Percentiles rank a stretch among this genome's conserved stretches.
These are phyloP conservation scores for Agrilus cyanescens DNA, from an alignment of 2,888 invertebrate species.

Conservation along the genomic window DNA sequence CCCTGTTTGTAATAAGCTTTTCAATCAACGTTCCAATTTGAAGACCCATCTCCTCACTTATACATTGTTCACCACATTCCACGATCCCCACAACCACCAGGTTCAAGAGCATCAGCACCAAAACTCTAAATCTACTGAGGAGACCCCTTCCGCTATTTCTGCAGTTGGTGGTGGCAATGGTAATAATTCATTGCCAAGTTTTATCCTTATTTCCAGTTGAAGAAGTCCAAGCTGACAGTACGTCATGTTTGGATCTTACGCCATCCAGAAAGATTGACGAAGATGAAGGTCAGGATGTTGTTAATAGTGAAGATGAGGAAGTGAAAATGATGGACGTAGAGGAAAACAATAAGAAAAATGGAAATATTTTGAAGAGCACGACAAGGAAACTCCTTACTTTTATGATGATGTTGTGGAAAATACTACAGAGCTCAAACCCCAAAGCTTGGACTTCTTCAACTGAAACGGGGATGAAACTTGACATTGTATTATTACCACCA, in stretches of 20 bases:
- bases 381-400: slow-evolving; percentile 54
- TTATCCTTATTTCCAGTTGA: slow-evolving; percentile 12
- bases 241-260: slow-evolving; percentile 27
- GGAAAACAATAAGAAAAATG: slow-evolving; percentile 15
- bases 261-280: slow-evolving; percentile 15
- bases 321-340: slow-evolving; percentile 14
- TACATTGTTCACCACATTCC: slow-evolving; percentile 37
- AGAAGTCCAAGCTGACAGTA: slow-evolving; percentile 10
- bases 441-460: slow-evolving; percentile 13
- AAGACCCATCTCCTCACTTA: slow-evolving; percentile 85
- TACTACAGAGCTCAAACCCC: too few relatives aligned
- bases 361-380: slow-evolving; percentile 1
- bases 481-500: slow-evolving; percentile 1
- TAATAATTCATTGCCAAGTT: not conserved
- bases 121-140: slow-evolving; percentile 7
- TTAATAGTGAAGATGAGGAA: slow-evolving; percentile 9
- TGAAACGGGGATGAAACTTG: slow-evolving; percentile 6
- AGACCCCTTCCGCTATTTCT: slow-evolving; percentile 7
- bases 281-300: slow-evolving; percentile 2
- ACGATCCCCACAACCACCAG: slow-evolving; percentile 30
- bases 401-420: too few relatives aligned
- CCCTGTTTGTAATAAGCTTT: slow-evolving; percentile 75
- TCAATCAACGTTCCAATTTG: slow-evolving; percentile 85
- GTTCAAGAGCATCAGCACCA: slow-evolving; percentile 19
- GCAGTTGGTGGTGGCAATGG: slow-evolving; percentile 9